These are phyloP conservation scores for Parauchenoglanis ngamensis DNA, from an alignment of 2,797 vertebrate genomes.

Conservation along the genomic window DNA sequence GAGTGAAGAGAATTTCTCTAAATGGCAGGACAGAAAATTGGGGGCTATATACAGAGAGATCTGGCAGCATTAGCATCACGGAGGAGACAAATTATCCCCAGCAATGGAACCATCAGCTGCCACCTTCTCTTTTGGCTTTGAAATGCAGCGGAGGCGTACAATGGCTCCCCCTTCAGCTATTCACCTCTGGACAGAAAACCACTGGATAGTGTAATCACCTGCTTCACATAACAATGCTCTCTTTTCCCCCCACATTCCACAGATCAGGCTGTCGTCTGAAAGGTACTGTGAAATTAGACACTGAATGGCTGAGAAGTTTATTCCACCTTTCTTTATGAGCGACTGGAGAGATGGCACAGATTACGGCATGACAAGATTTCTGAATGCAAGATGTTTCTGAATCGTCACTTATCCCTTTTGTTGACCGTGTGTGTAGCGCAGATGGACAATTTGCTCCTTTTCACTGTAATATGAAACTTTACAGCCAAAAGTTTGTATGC, in stretches of 20 bases:
- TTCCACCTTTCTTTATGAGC: constrained; percentile 21
- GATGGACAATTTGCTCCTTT: not conserved
- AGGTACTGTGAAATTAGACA: constrained; percentile 27
- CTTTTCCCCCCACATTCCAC: not conserved
- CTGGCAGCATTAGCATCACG: constrained; percentile 43
- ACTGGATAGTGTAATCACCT: constrained; percentile 43
- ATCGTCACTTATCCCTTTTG: constrained; percentile 9
- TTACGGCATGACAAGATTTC: constrained; percentile 1
- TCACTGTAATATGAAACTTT: not conserved
- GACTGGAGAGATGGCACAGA: not conserved
- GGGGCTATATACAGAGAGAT: constrained; percentile 32
- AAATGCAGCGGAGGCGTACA: constrained; percentile 24
- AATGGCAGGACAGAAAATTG: constrained; percentile 43
- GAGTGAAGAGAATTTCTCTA: constrained; percentile 41
- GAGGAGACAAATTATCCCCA: constrained; percentile 47
- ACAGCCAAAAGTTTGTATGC: not conserved
- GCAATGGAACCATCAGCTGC: constrained; percentile 49
- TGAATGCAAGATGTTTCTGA: not conserved
- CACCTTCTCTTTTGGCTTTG: constrained; percentile 36
- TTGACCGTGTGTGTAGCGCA: not conserved
- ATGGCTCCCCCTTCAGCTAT: constrained; percentile 34
- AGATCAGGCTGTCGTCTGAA: constrained; percentile 8
- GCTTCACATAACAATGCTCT: constrained; percentile 37
- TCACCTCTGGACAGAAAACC: constrained; percentile 46
- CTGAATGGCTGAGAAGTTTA: constrained; percentile 18